A percentile compares a stretch with the other conserved stretches of the same genome.
These are phyloP conservation scores for Atherinomorus stipes DNA, from an alignment of 2,113 vertebrate genomes.

Conservation along the genomic window DNA sequence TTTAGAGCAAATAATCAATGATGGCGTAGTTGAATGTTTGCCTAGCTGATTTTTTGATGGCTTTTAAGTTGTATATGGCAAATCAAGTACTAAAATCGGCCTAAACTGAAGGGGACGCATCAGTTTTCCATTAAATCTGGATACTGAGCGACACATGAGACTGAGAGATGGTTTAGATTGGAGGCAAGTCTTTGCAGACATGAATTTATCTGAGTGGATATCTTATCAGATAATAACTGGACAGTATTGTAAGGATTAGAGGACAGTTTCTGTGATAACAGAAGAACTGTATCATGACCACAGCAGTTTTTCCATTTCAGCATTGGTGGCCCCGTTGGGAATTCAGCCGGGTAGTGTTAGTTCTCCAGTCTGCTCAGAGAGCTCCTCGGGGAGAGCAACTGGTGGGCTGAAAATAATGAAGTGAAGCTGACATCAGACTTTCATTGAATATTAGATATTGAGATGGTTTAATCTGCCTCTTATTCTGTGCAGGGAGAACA, in stretches of 20 bases:
- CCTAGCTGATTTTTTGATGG: neutral
- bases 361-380: constrained; percentile 20
- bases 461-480: constrained; percentile 6
- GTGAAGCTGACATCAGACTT: constrained; percentile 19
- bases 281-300: constrained; percentile 1
- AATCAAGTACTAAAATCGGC: neutral
- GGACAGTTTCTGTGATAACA: neutral
- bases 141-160: neutral
- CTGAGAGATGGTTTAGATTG: neutral
- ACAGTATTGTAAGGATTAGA: neutral
- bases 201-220: neutral
- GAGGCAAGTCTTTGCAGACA: neutral
- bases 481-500: neutral
- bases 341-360: constrained; percentile 11
- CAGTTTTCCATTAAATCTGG: neutral
- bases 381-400: constrained; percentile 19
- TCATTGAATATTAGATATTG: constrained; percentile 8
- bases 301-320: neutral
- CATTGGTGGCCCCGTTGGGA: constrained; percentile 15
- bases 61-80: neutral
- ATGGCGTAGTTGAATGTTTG: neutral
- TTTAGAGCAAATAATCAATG: neutral
- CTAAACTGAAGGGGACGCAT: neutral
- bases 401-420: constrained; percentile 24
- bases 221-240: neutral